Evolutionary conservation across 2,113 vertebrate genomes (phyloP).

Genomic region (Genyomyrus donnyi): DNA sequence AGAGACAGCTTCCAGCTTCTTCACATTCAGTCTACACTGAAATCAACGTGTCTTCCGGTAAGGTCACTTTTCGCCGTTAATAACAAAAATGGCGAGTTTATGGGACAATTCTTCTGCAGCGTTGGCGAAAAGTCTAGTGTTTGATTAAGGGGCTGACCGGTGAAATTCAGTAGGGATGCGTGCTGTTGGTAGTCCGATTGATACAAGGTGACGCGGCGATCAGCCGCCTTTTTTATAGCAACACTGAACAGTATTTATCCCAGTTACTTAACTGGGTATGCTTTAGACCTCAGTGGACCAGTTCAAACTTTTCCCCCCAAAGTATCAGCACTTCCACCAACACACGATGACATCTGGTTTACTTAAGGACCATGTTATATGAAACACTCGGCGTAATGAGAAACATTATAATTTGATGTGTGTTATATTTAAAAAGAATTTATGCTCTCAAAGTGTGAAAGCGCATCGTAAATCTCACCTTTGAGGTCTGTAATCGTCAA

Average conservation of each 20-base stretch:
- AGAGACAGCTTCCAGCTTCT: conserved; percentile 33
- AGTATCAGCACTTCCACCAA: background rate
- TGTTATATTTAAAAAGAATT: background rate
- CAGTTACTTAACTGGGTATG: background rate
- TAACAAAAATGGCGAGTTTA: background rate
- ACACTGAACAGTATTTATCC: background rate
- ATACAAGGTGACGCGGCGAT: background rate
- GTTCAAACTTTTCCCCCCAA: background rate
- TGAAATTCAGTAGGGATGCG: background rate
- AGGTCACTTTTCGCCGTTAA: background rate
- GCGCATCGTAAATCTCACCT: background rate
- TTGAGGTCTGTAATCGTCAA: background rate
- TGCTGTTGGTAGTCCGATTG: background rate
- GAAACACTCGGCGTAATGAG: background rate
- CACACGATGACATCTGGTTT: background rate
- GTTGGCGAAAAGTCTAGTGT: background rate
- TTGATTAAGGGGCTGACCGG: background rate
- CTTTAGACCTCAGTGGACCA: background rate
- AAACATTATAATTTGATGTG: background rate
- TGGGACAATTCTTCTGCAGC: background rate
- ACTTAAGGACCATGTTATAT: background rate
- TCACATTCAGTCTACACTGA: background rate
- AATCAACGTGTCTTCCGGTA: conserved; percentile 16
- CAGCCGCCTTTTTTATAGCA: background rate
- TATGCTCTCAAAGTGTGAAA: background rate